These are phyloP conservation scores for Cyphomyrus plagiostoma DNA, from an alignment of 2,113 vertebrate species.

Conservation along the genomic window DNA sequence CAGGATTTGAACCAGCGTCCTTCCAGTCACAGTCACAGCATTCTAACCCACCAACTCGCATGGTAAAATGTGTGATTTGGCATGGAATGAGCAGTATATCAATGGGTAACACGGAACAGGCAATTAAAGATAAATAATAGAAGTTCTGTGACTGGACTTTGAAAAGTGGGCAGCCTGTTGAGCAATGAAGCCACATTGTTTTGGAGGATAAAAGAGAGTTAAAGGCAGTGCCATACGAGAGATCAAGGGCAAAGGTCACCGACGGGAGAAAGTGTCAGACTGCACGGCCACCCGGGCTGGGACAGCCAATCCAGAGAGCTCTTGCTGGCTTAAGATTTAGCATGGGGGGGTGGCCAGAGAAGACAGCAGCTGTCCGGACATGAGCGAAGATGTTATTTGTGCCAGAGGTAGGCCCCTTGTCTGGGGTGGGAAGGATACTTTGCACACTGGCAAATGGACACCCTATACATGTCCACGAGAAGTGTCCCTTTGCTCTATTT, in stretches of 20 bases:
- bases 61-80: not conserved
- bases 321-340: not conserved
- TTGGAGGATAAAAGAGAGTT: not conserved
- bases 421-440: constrained; percentile 39
- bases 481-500: constrained; percentile 59
- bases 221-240: not conserved
- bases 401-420: constrained; percentile 36
- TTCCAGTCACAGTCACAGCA: not conserved
- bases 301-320: not conserved
- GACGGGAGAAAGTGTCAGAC: not conserved
- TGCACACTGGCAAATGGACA: constrained; percentile 55
- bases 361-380: not conserved
- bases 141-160: not conserved
- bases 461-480: constrained; percentile 49
- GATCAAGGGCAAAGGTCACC: not conserved
- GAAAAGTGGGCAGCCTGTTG: not conserved
- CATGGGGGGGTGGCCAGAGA: not conserved
- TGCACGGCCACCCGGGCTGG: not conserved
- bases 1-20: not conserved
- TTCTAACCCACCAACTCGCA: not conserved
- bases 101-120: not conserved
- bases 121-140: not conserved
- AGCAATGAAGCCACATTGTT: not conserved
- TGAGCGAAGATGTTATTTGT: constrained; percentile 25
- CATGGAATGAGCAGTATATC: not conserved